A percentile compares a stretch with the other conserved stretches of the same genome.
Evolutionary conservation across 2,797 vertebrate species (phyloP).

Genomic region (Micrastur ruficollis): DNA sequence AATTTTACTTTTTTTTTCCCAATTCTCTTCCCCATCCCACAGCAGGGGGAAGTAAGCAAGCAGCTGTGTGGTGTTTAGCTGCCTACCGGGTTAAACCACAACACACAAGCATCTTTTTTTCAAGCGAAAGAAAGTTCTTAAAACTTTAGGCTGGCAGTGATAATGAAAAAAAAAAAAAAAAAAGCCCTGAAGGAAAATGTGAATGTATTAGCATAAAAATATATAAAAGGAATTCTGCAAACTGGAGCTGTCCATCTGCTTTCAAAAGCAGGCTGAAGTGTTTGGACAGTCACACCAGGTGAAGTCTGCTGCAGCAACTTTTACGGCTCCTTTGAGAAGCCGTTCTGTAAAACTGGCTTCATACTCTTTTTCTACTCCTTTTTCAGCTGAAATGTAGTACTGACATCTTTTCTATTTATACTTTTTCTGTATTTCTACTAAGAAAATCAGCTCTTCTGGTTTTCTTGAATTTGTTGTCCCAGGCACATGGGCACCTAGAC

Average conservation of each 20-base stretch:
- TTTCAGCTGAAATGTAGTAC: not conserved
- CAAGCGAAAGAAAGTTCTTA: not conserved
- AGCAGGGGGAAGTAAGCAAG: not conserved
- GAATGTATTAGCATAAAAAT: constrained; percentile 12
- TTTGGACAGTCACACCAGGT: not conserved
- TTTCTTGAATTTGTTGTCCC: not conserved
- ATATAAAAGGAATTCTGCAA: not conserved
- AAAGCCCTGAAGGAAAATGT: not conserved
- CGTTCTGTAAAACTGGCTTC: not conserved
- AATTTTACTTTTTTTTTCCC: not conserved
- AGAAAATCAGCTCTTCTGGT: not conserved
- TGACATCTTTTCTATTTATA: not conserved
- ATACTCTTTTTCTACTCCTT: not conserved
- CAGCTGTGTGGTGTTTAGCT: not conserved
- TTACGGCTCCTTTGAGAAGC: not conserved
- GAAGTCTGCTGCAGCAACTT: not conserved
- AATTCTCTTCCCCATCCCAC: not conserved
- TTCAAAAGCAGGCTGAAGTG: not conserved
- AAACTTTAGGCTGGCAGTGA: constrained; percentile 8
- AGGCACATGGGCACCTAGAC: not conserved
- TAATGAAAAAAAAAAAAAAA: not conserved
- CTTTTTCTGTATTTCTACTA: not conserved
- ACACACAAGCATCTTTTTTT: not conserved
- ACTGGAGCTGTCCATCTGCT: not conserved
- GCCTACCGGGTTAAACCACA: not conserved